A percentile compares a stretch with the other conserved stretches of the same genome.
Conservation (phyloP, 2,113 vertebrate genomes). For the Callionymus lyra region DNA sequence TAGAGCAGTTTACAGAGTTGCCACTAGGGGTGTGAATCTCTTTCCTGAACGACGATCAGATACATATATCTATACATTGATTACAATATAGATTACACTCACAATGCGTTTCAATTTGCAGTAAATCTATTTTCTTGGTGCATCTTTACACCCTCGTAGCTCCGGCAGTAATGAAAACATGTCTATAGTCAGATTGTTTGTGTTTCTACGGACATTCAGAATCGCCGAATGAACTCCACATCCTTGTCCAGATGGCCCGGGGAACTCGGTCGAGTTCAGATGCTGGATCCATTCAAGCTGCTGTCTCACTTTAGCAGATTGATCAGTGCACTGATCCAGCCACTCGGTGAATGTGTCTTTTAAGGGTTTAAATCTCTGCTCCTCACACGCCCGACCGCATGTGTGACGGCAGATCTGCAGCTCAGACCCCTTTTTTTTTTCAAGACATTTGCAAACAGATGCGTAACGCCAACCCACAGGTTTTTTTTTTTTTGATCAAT, state of each 20-base stretch:
- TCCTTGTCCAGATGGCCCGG: slow-evolving; percentile 32
- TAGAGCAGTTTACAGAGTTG: too few relatives aligned
- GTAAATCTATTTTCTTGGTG: too few relatives aligned
- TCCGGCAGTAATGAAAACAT: background rate
- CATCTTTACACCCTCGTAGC: too few relatives aligned
- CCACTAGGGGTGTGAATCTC: too few relatives aligned
- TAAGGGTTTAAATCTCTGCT: slow-evolving; percentile 33
- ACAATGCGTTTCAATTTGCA: too few relatives aligned
- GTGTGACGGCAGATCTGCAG: slow-evolving; percentile 15
- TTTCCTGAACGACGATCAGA: too few relatives aligned
- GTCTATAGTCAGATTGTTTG: too few relatives aligned
- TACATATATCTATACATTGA: too few relatives aligned
- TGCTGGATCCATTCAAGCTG: slow-evolving; percentile 28
- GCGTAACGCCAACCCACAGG: slow-evolving; percentile 25
- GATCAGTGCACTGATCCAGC: slow-evolving; percentile 30
- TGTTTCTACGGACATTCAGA: too few relatives aligned
- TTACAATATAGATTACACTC: too few relatives aligned
- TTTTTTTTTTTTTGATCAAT: slow-evolving; percentile 67
- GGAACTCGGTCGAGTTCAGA: slow-evolving; percentile 4
- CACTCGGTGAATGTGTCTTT: slow-evolving; percentile 13
- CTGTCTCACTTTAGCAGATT: slow-evolving; percentile 26
- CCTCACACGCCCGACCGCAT: slow-evolving; percentile 4
- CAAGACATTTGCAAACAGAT: slow-evolving; percentile 77
- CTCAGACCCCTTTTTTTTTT: background rate
- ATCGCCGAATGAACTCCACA: too few relatives aligned